Percentiles rank a stretch among this genome's conserved stretches.
Evolutionary conservation across 2,888 invertebrate species (phyloP).

Genomic region (Nomada ferruginata): DNA sequence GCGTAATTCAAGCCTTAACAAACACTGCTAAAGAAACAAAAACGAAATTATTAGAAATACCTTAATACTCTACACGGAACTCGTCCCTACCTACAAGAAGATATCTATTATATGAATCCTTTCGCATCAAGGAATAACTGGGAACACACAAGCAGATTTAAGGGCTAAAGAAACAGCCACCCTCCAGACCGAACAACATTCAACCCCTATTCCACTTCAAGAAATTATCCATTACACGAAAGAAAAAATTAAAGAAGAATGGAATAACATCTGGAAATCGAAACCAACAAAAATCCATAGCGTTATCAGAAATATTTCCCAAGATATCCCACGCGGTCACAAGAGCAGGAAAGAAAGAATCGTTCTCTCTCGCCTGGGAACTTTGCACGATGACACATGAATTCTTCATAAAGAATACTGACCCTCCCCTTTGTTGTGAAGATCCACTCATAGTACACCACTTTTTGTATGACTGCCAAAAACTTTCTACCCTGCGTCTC

Average conservation of each 20-base stretch:
- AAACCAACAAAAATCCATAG: background rate
- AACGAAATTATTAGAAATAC: constrained; percentile 1
- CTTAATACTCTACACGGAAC: background rate
- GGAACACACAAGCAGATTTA: background rate
- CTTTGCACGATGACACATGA: background rate
- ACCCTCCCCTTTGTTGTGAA: no score
- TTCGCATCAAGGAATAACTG: constrained; percentile 1
- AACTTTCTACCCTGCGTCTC: background rate
- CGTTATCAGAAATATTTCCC: background rate
- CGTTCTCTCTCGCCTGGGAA: background rate
- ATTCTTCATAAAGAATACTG: background rate
- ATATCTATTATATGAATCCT: background rate
- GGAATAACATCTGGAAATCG: background rate
- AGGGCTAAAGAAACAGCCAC: constrained; percentile 9
- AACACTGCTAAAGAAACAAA: background rate
- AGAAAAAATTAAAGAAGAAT: background rate
- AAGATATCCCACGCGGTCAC: background rate
- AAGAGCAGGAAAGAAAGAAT: background rate
- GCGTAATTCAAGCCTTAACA: background rate
- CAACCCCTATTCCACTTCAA: background rate
- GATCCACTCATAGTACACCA: no score
- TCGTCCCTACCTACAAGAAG: background rate
- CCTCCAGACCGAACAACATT: background rate
- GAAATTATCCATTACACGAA: no score
- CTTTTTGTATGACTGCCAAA: no score